Base-by-base conservation (phyloP, 2,113 vertebrate genomes). In the Oncorhynchus mykiss region DNA sequence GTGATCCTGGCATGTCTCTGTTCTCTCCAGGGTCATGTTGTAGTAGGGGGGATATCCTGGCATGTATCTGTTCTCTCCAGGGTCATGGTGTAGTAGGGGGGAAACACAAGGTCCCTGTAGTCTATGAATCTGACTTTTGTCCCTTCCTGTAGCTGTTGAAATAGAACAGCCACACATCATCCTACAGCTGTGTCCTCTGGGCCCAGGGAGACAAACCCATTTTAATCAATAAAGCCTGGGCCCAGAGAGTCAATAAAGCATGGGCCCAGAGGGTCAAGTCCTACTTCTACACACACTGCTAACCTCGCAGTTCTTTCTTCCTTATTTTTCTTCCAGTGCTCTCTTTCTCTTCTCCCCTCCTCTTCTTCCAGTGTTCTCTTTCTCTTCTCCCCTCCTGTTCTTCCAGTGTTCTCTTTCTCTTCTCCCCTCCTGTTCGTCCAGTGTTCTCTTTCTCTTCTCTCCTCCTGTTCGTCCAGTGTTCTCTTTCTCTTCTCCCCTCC, bases 91-190 rank as follows among this genome's bases (percentile, higher is more conserved):
- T 31, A 31, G 31, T 5, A 31, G 31, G 31, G 1, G 5, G 5
- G 31, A 78, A 84, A 78, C 74, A 80, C 49, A 39, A 77, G 75
- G 80, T 85, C 84, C 82, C 82, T 71, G 79, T 73, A 31, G 81
- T 68, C 83, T 70, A 73, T 76, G 78, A 86, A 80, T 49, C 70
- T 78, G 82, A 84, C 84, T 85, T 24, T n/a, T 80, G 84, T 79
- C 84, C 77, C 84, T 67, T 14, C 71, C 78, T 79, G 73, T 71
- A 76, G 82, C 77, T 12, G 79, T 77, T 67, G 34, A 66, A 69
- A 82, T 74, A 75, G 77, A 84, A 76, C 83, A 79, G 77, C 84
- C 83, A 90, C 90, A 86, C 85, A 91, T 91, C 88, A 89, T 80
- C 80, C 80, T 80, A 82, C 86, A 88, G 85, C 75, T 81, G 80